A percentile compares a stretch with the other conserved stretches of the same genome.
phyloP scores from a whole-genome alignment of 2,888 invertebrate species.

The Punctoribates punctum region DNA sequence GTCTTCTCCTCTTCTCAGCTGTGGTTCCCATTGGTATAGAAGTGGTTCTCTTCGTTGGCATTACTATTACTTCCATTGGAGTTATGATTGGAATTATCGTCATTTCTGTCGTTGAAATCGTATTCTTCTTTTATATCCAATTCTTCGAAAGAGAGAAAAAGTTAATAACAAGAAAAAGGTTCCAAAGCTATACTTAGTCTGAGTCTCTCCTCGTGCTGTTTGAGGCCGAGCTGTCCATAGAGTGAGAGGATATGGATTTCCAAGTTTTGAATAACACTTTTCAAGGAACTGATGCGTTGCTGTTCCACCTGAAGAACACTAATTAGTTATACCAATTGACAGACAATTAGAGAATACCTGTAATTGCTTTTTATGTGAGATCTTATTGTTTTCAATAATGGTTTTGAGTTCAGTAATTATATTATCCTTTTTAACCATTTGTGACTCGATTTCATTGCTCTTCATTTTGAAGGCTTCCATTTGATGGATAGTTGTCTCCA shows the following conservation, averaged over 20 bases:
- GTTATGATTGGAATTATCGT: not conserved
- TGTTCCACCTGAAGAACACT: not conserved
- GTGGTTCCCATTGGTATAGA: not conserved
- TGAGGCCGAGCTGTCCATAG: slow-evolving; percentile 20
- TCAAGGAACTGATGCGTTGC: slow-evolving; percentile 1
- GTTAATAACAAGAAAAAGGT: not conserved
- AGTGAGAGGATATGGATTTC: slow-evolving; percentile 23
- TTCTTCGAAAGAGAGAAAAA: not conserved
- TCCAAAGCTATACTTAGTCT: not conserved
- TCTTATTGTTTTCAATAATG: not conserved
- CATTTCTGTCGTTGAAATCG: not conserved
- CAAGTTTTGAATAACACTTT: not conserved
- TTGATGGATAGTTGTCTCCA: not conserved
- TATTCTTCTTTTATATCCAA: not conserved
- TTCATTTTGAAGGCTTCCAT: slow-evolving; percentile 6
- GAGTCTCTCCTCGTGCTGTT: slow-evolving; percentile 24
- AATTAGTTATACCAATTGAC: not conserved
- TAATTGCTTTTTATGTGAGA: not conserved
- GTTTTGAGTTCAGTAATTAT: not conserved
- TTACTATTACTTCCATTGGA: not conserved
- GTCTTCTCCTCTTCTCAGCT: not conserved
- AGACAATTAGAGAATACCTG: not conserved
- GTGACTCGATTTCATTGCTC: not conserved
- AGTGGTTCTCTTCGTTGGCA: not conserved
- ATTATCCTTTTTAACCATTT: not conserved